phyloP scores from a whole-genome alignment of 2,797 vertebrate genomes.

The Pagetopsis macropterus region DNA sequence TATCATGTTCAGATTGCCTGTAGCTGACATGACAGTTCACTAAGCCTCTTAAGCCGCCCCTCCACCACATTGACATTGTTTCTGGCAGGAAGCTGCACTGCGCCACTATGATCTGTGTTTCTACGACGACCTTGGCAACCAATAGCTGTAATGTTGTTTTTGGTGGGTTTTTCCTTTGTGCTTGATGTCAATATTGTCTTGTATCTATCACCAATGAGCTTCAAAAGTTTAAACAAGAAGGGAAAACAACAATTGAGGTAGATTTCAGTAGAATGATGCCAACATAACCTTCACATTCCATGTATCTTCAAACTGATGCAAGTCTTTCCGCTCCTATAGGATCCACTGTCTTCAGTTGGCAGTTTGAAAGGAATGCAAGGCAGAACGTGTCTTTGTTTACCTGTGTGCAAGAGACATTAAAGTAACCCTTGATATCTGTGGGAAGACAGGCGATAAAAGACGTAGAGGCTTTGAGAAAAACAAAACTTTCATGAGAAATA shows the following conservation, averaged over 20 bases:
- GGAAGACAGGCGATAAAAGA: conserved; percentile 25
- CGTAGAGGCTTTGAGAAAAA: neutral
- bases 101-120: neutral
- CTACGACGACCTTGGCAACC: conserved; percentile 7
- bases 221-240: neutral
- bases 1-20: conserved; percentile 56
- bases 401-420: conserved; percentile 35
- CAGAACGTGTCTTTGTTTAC: conserved; percentile 34
- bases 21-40: conserved; percentile 66
- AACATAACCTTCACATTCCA: conserved; percentile 5
- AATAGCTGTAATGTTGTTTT: neutral
- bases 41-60: conserved; percentile 73
- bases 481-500: conserved; percentile 15
- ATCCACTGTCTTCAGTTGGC: conserved; percentile 16
- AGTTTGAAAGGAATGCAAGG: neutral
- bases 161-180: neutral
- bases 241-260: neutral
- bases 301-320: neutral
- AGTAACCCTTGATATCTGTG: conserved; percentile 20
- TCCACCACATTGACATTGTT: conserved; percentile 58
- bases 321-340: neutral
- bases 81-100: conserved; percentile 41
- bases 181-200: conserved; percentile 2
- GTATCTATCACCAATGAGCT: neutral
- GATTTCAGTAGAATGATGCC: conserved; percentile 11